A percentile compares a stretch with the other conserved stretches of the same genome.
phyloP scores from a whole-genome alignment of 2,113 vertebrate species.

The Eleginops maclovinus region DNA sequence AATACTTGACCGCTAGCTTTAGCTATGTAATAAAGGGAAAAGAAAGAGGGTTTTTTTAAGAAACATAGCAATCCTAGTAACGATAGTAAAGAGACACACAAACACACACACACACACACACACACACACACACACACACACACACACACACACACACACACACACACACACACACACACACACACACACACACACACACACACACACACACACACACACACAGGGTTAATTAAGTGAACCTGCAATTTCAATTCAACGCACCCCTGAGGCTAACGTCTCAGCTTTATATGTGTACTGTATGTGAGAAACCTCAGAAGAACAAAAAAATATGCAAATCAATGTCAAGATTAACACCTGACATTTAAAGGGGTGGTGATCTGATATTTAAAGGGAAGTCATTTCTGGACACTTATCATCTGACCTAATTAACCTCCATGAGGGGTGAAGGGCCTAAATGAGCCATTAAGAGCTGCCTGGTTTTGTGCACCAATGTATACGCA shows the following conservation, averaged over 20 bases:
- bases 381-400: constrained; percentile 74
- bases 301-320: neutral
- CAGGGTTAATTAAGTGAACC: constrained; percentile 55
- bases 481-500: neutral
- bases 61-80: neutral
- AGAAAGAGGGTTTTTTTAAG: neutral
- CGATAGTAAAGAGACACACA: neutral
- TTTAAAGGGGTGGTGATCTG: constrained; percentile 73
- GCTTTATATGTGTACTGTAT: neutral
- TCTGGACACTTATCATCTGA: constrained; percentile 64
- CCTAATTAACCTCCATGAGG: constrained; percentile 78
- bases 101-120: neutral
- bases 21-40: constrained; percentile 77
- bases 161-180: neutral
- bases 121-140: neutral
- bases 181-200: neutral
- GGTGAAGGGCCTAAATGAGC: constrained; percentile 45
- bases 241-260: constrained; percentile 22
- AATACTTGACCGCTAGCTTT: constrained; percentile 93
- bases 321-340: constrained; percentile 44
- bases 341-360: constrained; percentile 73
- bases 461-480: constrained; percentile 14
- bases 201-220: constrained; percentile 18
- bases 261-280: constrained; percentile 16
- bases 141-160: neutral